Evolutionary conservation across 2,113 vertebrate species (phyloP).

Genomic region (Rostratula benghalensis): DNA sequence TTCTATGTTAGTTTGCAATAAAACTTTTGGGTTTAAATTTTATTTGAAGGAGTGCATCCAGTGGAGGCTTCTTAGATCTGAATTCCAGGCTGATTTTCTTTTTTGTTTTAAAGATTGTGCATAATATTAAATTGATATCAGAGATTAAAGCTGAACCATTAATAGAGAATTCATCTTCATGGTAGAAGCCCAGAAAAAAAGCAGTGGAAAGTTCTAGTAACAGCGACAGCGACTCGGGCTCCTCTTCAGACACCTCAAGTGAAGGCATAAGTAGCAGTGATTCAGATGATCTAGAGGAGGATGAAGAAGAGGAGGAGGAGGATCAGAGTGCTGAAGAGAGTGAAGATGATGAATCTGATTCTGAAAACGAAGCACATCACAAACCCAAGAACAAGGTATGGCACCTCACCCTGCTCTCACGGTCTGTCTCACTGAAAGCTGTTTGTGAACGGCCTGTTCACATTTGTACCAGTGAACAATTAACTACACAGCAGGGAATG

Average conservation of each 20-base stretch:
- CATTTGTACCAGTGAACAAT: fast-evolving
- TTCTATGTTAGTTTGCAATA: not conserved
- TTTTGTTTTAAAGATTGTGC: not conserved
- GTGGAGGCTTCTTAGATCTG: not conserved
- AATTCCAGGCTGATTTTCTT: not conserved
- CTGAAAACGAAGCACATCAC: conserved; percentile 79
- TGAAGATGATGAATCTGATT: conserved; percentile 87
- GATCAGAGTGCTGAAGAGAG: conserved; percentile 88
- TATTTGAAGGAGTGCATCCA: not conserved
- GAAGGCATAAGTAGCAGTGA: conserved; percentile 89
- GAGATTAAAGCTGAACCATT: not conserved
- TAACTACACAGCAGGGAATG: not conserved
- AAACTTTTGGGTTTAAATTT: not conserved
- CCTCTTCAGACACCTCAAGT: conserved; percentile 88
- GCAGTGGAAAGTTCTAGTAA: conserved; percentile 85
- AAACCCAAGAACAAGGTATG: conserved; percentile 83
- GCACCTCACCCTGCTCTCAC: not conserved
- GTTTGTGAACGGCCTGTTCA: not conserved
- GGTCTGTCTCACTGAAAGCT: not conserved
- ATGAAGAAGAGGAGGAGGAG: conserved; percentile 89
- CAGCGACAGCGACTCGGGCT: conserved; percentile 90
- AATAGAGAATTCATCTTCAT: conserved; percentile 6
- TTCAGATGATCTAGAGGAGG: conserved; percentile 89
- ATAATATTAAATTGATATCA: not conserved
- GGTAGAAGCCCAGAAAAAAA: conserved; percentile 85